These are phyloP conservation scores for Phenganax stokvisi DNA, from an alignment of 92 coral and sea anemone genomes.

Conservation along the genomic window DNA sequence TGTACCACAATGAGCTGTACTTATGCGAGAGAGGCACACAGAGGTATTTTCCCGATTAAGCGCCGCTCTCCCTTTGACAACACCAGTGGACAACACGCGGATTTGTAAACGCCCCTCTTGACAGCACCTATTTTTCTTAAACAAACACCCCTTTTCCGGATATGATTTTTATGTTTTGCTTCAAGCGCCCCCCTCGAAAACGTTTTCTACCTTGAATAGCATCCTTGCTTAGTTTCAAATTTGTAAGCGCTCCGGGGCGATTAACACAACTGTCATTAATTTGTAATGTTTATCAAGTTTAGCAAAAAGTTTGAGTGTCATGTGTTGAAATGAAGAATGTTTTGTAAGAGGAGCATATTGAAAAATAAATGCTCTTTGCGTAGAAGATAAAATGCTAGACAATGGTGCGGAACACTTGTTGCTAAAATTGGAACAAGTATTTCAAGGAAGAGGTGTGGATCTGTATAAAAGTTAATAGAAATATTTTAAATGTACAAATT, in stretches of 20 bases:
- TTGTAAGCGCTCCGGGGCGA: too few relatives aligned
- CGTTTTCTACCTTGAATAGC: too few relatives aligned
- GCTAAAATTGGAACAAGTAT: slow-evolving; percentile 58
- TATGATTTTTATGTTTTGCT: too few relatives aligned
- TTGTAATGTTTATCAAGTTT: neutral
- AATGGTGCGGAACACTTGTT: slow-evolving; percentile 70
- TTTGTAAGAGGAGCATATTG: neutral
- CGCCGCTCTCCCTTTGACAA: too few relatives aligned
- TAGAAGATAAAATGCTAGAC: slow-evolving; percentile 57
- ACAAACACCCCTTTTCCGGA: too few relatives aligned
- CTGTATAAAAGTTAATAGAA: neutral
- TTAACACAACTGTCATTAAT: neutral
- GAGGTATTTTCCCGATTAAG: too few relatives aligned
- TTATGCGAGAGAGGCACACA: too few relatives aligned
- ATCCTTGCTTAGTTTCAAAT: too few relatives aligned
- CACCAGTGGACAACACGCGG: too few relatives aligned
- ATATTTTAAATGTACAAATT: neutral
- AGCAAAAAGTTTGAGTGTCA: neutral
- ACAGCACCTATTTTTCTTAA: too few relatives aligned
- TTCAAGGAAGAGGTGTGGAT: slow-evolving; percentile 53
- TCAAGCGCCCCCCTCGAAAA: too few relatives aligned
- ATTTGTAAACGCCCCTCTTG: too few relatives aligned
- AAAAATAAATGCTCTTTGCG: neutral
- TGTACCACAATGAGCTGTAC: neutral
- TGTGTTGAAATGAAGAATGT: slow-evolving; percentile 4